Percentiles rank a stretch among this genome's conserved stretches.
Evolutionary conservation across 2,888 invertebrate genomes (phyloP).

Genomic region (Nephrotoma guestfalica): DNA sequence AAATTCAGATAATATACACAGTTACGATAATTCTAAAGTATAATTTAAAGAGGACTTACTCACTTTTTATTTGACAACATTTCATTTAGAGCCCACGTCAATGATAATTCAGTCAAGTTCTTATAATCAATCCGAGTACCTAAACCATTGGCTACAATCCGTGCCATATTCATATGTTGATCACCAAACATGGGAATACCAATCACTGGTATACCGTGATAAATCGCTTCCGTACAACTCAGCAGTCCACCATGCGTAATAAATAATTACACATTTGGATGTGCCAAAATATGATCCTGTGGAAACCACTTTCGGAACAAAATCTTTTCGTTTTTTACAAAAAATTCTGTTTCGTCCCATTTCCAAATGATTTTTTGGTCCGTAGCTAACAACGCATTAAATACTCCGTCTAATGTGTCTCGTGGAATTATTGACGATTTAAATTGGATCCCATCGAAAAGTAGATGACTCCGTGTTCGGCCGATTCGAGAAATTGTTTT

Average conservation of each 20-base stretch:
- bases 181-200: slow-evolving; percentile 39
- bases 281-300: slow-evolving; percentile 33
- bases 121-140: slow-evolving; percentile 26
- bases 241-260: slow-evolving; percentile 36
- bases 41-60: neutral
- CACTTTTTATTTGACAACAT: slow-evolving; percentile 19
- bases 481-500: slow-evolving; percentile 27
- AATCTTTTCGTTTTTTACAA: slow-evolving; percentile 24
- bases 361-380: slow-evolving; percentile 34
- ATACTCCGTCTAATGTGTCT: slow-evolving; percentile 11
- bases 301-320: slow-evolving; percentile 34
- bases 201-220: slow-evolving; percentile 35
- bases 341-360: slow-evolving; percentile 25
- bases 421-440: slow-evolving; percentile 19
- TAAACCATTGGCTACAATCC: slow-evolving; percentile 30
- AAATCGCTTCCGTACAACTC: slow-evolving; percentile 34
- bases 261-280: slow-evolving; percentile 33
- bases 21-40: neutral
- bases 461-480: slow-evolving; percentile 32
- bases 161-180: slow-evolving; percentile 35
- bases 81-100: slow-evolving; percentile 19
- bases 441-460: slow-evolving; percentile 35
- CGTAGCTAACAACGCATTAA: slow-evolving; percentile 9
- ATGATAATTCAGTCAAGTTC: slow-evolving; percentile 22
- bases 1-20: neutral